These are phyloP conservation scores for Synanthedon formicaeformis DNA, from an alignment of 2,888 invertebrate species.

Conservation along the genomic window DNA sequence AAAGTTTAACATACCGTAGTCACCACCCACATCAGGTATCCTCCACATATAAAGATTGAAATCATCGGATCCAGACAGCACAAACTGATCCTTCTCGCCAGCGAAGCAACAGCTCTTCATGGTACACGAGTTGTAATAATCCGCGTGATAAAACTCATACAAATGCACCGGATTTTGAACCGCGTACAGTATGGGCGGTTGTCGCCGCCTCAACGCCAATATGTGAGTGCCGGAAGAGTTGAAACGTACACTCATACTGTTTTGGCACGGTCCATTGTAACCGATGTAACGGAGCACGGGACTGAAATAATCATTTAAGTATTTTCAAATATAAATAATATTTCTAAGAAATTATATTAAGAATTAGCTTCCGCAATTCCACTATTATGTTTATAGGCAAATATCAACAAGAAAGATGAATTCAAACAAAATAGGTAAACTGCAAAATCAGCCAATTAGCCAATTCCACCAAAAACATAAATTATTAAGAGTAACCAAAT, in stretches of 20 bases:
- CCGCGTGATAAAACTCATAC: slow-evolving; percentile 89
- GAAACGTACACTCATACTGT: slow-evolving; percentile 94
- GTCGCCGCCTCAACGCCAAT: slow-evolving; percentile 84
- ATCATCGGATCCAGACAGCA: slow-evolving; percentile 95
- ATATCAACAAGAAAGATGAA: too few relatives aligned
- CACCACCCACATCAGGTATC: slow-evolving; percentile 75
- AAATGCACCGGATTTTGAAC: slow-evolving; percentile 77
- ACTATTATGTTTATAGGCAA: too few relatives aligned
- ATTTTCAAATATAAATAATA: too few relatives aligned
- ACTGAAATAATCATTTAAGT: slow-evolving; percentile 40
- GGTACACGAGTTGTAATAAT: slow-evolving; percentile 89
- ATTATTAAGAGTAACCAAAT: too few relatives aligned
- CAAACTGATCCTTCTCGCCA: slow-evolving; percentile 88
- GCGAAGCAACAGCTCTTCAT: slow-evolving; percentile 98
- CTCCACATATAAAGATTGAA: slow-evolving; percentile 96
- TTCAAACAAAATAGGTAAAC: too few relatives aligned
- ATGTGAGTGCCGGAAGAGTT: slow-evolving; percentile 82
- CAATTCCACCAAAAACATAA: too few relatives aligned
- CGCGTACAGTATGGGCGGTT: slow-evolving; percentile 86
- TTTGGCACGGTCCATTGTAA: slow-evolving; percentile 73
- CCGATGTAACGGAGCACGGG: slow-evolving; percentile 78
- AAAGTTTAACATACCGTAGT: slow-evolving; percentile 15
- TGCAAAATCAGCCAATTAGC: too few relatives aligned
- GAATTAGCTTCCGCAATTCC: too few relatives aligned
- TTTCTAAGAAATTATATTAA: too few relatives aligned